Percentiles rank a stretch among this genome's conserved stretches.
Conservation (phyloP, 2,113 vertebrate genomes). For the Muscicapa adusta region DNA sequence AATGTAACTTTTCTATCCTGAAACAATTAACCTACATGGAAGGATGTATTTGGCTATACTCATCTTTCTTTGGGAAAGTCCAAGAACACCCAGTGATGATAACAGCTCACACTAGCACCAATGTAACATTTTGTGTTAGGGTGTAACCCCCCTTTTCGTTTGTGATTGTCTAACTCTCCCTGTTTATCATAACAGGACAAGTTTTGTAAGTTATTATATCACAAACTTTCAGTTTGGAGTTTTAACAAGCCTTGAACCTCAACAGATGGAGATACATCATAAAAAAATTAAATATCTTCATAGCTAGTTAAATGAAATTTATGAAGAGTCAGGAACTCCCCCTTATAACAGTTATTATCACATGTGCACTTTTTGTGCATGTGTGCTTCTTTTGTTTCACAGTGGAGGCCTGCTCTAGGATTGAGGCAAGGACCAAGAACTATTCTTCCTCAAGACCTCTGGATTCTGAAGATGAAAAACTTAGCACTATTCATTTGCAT, state of each 20-base stretch:
- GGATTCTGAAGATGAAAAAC: background rate
- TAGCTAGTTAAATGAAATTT: background rate
- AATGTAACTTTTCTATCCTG: background rate
- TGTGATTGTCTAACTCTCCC: background rate
- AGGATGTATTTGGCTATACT: background rate
- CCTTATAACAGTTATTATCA: background rate
- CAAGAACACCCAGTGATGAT: background rate
- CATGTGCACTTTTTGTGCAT: background rate
- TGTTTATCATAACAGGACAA: background rate
- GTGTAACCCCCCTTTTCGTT: background rate
- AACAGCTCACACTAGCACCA: background rate
- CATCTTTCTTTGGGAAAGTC: background rate
- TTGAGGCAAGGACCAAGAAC: background rate
- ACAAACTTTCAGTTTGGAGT: background rate
- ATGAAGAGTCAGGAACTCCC: background rate
- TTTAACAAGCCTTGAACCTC: background rate
- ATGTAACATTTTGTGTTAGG: background rate
- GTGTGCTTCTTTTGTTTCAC: background rate
- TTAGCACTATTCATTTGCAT: background rate
- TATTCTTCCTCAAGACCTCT: background rate
- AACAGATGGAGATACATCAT: background rate
- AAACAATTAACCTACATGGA: background rate
- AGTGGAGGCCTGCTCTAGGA: background rate
- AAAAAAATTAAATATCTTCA: background rate
- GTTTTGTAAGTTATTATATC: background rate